A percentile compares a stretch with the other conserved stretches of the same genome.
phyloP scores from a whole-genome alignment of 2,888 invertebrate genomes.

The Agrochola macilenta region DNA sequence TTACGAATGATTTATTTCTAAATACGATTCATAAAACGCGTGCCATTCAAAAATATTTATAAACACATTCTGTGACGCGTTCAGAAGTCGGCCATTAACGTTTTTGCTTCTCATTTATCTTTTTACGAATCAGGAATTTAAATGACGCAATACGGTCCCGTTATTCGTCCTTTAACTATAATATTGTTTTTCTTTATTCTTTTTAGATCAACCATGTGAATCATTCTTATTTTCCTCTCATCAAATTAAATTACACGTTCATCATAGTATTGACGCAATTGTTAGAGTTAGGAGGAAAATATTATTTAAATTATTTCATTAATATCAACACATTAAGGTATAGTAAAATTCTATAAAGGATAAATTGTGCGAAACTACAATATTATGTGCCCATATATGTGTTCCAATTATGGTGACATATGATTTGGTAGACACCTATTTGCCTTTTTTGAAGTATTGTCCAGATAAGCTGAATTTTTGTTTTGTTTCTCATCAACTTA shows the following conservation, averaged over 20 bases:
- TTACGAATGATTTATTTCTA: too few species aligned
- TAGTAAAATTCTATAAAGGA: background rate
- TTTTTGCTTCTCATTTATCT: background rate
- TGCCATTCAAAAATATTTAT: background rate
- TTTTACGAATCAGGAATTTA: background rate
- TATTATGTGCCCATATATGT: background rate
- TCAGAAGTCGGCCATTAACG: background rate
- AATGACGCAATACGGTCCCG: conserved; percentile 36
- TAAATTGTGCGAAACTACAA: background rate
- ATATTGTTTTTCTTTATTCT: background rate
- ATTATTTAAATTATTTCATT: conserved; percentile 28
- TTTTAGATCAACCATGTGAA: background rate
- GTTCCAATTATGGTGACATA: background rate
- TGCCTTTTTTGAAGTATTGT: background rate
- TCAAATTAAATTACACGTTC: conserved; percentile 2
- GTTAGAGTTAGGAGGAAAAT: conserved; percentile 6
- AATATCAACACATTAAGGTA: background rate
- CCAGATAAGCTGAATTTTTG: background rate
- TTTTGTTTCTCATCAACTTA: background rate
- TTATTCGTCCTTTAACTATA: conserved; percentile 31
- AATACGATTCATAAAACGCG: background rate
- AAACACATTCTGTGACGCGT: background rate
- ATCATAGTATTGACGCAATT: conserved; percentile 1
- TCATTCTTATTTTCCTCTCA: conserved; percentile 31
- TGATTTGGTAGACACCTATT: background rate